Evolutionary conservation across 2,797 vertebrate genomes (phyloP).

Genomic region (Sebastes minor): DNA sequence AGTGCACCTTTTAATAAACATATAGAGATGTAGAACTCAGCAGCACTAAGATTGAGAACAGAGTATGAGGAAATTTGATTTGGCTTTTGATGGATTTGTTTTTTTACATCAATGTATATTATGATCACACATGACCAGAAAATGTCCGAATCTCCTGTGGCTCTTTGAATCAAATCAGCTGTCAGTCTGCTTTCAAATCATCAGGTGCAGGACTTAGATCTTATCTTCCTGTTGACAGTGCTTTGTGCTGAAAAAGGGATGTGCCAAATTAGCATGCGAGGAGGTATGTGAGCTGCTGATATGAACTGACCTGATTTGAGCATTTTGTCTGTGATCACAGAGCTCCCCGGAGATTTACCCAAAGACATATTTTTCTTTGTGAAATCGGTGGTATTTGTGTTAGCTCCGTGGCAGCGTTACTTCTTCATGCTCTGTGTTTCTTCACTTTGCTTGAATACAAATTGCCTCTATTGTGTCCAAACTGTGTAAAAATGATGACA

Average conservation of each 20-base stretch:
- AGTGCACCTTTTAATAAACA: not conserved
- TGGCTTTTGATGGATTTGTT: not conserved
- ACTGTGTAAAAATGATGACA: slow-evolving; percentile 3
- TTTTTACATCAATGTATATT: slow-evolving; percentile 5
- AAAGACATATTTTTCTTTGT: slow-evolving; percentile 48
- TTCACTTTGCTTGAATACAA: slow-evolving; percentile 18
- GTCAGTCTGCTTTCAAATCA: slow-evolving; percentile 53
- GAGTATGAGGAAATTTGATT: not conserved
- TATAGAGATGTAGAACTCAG: not conserved
- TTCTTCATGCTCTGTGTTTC: slow-evolving; percentile 6
- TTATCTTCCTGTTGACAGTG: slow-evolving; percentile 56
- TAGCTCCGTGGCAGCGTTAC: not conserved
- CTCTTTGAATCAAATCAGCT: slow-evolving; percentile 38
- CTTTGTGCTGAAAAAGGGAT: slow-evolving; percentile 49
- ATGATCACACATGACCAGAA: slow-evolving; percentile 1
- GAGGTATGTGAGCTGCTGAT: slow-evolving; percentile 62
- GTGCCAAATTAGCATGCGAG: slow-evolving; percentile 57
- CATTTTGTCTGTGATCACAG: slow-evolving; percentile 63
- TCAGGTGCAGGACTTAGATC: slow-evolving; percentile 63
- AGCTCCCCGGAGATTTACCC: slow-evolving; percentile 45
- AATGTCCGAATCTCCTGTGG: slow-evolving; percentile 23
- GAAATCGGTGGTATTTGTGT: slow-evolving; percentile 40
- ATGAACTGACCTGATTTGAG: slow-evolving; percentile 76
- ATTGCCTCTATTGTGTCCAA: slow-evolving; percentile 7
- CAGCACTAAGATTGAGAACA: not conserved